Conservation (phyloP, 2,888 invertebrate genomes). For the Malthinus seriepunctatus region DNA sequence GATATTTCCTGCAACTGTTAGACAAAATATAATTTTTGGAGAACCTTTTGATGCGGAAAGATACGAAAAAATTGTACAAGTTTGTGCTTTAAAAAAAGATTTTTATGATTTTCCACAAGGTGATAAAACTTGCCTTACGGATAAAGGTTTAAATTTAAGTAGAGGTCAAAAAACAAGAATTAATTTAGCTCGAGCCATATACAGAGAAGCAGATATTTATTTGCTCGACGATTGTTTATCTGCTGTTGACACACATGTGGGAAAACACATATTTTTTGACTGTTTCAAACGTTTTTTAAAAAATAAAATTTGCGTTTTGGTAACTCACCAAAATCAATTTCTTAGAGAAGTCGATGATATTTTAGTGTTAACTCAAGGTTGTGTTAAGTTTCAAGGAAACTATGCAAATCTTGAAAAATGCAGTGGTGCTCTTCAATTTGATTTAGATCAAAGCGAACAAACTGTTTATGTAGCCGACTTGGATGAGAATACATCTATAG, state of each 20-base stretch:
- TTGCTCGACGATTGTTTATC: slow-evolving; percentile 77
- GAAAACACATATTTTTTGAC: slow-evolving; percentile 67
- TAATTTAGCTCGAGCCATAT: slow-evolving; percentile 73
- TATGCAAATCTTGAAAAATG: slow-evolving; percentile 49
- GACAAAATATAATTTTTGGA: slow-evolving; percentile 78
- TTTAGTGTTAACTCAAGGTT: slow-evolving; percentile 59
- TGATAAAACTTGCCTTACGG: slow-evolving; percentile 75
- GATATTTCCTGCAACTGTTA: slow-evolving; percentile 60
- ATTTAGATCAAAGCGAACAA: neutral
- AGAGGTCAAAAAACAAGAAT: slow-evolving; percentile 81
- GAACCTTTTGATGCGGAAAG: slow-evolving; percentile 58
- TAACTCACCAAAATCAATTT: slow-evolving; percentile 69
- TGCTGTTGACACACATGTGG: slow-evolving; percentile 75
- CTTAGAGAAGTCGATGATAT: slow-evolving; percentile 56
- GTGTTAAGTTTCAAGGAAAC: slow-evolving; percentile 63
- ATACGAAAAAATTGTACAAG: slow-evolving; percentile 62
- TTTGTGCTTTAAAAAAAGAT: slow-evolving; percentile 66
- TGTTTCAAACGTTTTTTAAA: slow-evolving; percentile 64
- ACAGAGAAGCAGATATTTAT: slow-evolving; percentile 73
- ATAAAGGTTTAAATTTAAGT: slow-evolving; percentile 74
- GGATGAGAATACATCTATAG: neutral
- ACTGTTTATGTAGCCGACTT: neutral
- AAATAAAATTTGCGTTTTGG: slow-evolving; percentile 61
- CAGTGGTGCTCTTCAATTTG: neutral
- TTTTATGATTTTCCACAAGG: slow-evolving; percentile 71